Conservation (phyloP, 2,888 invertebrate genomes). For the Drosophila kokeensis region DNA sequence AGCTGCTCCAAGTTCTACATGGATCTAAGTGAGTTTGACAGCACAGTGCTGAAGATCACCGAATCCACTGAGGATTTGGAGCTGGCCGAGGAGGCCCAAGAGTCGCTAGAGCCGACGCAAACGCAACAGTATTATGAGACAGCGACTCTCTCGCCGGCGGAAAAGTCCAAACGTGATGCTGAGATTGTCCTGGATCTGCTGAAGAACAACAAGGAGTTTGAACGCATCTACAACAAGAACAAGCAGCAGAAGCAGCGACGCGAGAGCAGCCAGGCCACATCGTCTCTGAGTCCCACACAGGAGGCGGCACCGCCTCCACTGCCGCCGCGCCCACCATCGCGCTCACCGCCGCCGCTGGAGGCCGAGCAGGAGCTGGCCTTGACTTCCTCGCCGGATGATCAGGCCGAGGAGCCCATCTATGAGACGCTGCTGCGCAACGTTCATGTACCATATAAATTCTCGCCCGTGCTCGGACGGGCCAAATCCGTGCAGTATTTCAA, state of each 20-base stretch:
- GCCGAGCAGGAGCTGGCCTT: conserved; percentile 59
- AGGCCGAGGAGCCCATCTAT: conserved; percentile 83
- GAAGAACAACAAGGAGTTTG: conserved; percentile 93
- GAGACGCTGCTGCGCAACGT: conserved; percentile 84
- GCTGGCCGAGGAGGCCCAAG: conserved; percentile 61
- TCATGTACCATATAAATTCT: conserved; percentile 85
- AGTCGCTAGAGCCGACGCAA: conserved; percentile 15
- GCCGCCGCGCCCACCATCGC: conserved; percentile 83
- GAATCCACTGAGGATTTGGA: conserved; percentile 88
- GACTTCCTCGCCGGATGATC: conserved; percentile 8
- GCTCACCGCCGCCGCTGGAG: conserved; percentile 84
- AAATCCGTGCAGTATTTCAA: conserved; percentile 81
- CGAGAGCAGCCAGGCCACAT: conserved; percentile 65
- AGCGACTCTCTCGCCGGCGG: conserved; percentile 85
- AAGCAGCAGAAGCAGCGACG: conserved; percentile 88
- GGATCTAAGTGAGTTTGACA: conserved; percentile 87
- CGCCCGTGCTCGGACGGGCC: conserved; percentile 83
- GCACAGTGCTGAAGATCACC: conserved; percentile 87
- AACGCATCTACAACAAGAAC: conserved; percentile 91
- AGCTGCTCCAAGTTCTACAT: conserved; percentile 89
- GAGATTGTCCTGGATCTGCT: conserved; percentile 91
- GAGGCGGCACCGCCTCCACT: conserved; percentile 65
- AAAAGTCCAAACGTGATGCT: conserved; percentile 88
- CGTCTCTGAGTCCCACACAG: conserved; percentile 54
- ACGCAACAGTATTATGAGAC: conserved; percentile 45